Conservation (phyloP, 2,888 invertebrate genomes). For the Hyles lineata region DNA sequence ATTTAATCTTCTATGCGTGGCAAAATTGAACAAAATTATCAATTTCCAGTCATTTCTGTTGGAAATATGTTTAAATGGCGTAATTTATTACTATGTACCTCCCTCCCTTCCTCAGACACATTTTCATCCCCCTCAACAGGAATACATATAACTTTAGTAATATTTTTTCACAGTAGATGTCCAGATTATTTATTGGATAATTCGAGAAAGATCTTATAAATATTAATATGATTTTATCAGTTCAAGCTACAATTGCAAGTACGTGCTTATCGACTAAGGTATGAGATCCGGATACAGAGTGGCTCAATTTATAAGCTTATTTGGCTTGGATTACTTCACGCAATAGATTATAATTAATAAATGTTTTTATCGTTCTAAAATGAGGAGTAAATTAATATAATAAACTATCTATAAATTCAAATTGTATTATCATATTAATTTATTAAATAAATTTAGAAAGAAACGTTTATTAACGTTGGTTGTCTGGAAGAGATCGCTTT, state of each 20-base stretch:
- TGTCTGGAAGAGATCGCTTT: too few relatives aligned
- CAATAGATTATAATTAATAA: too few relatives aligned
- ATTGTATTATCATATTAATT: too few relatives aligned
- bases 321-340: background rate
- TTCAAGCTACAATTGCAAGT: background rate
- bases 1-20: background rate
- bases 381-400: too few relatives aligned
- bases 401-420: too few relatives aligned
- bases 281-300: background rate
- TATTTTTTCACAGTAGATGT: background rate
- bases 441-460: too few relatives aligned
- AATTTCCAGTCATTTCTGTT: background rate
- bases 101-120: too few relatives aligned
- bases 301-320: slow-evolving; percentile 9
- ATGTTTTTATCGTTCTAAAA: too few relatives aligned
- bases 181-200: background rate
- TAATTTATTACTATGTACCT: too few relatives aligned
- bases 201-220: background rate
- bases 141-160: too few relatives aligned
- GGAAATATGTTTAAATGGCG: background rate
- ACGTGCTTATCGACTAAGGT: background rate
- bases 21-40: background rate
- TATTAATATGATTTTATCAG: background rate
- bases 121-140: too few relatives aligned
- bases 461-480: too few relatives aligned